Conservation (phyloP, 2,113 vertebrate species). For the Regulus satrapa region DNA sequence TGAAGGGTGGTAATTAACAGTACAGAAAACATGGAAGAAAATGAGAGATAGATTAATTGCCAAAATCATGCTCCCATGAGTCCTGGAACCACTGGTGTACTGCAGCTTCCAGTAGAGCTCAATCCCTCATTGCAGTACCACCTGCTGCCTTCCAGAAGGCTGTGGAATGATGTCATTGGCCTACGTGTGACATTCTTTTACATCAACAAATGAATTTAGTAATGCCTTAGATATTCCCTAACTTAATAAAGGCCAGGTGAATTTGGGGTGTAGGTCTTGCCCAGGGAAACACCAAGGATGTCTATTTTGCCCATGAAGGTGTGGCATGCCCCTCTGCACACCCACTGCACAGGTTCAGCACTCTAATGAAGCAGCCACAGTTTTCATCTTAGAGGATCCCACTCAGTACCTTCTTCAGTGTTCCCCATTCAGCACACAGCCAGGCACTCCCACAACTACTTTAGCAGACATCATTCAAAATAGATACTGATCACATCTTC, state of each 20-base stretch:
- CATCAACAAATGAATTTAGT: background rate
- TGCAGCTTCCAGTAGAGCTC: background rate
- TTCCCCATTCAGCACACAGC: background rate
- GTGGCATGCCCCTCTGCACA: background rate
- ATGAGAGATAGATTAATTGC: background rate
- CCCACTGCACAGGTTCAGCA: background rate
- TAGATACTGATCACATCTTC: background rate
- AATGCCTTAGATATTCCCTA: background rate
- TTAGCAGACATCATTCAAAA: background rate
- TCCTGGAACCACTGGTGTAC: background rate
- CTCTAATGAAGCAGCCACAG: background rate
- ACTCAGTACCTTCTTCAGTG: background rate
- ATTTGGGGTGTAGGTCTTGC: background rate
- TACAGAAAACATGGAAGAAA: background rate
- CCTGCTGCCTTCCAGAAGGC: background rate
- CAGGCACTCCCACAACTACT: background rate
- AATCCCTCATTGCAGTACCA: background rate
- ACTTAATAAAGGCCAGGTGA: background rate
- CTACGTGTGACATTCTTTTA: background rate
- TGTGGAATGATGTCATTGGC: background rate
- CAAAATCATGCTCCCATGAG: background rate
- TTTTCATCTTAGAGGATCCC: background rate
- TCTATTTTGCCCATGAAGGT: accelerated
- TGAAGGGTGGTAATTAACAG: background rate
- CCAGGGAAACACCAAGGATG: background rate